Evolutionary conservation across 1,140 invertebrate species (phyloP).

Genomic region (Leptinotarsa defecta): DNA sequence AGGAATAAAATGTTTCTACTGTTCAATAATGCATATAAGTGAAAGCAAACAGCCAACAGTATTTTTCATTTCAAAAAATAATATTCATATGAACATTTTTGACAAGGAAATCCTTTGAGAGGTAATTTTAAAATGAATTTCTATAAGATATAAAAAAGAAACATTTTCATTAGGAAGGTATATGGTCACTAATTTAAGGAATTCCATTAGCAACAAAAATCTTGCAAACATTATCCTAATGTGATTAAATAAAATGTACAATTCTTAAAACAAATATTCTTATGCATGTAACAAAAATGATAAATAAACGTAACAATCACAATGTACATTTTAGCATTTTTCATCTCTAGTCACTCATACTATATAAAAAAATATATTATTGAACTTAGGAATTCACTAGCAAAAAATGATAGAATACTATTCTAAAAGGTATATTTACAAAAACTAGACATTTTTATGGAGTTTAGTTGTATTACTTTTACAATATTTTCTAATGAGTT

Average conservation of each 20-base stretch:
- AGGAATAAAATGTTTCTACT: no score
- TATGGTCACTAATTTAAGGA: no score
- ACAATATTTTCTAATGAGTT: conserved; percentile 20
- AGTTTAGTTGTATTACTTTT: conserved; percentile 1
- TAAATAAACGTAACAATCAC: conserved; percentile 4
- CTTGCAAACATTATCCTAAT: no score
- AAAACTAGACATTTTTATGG: background rate
- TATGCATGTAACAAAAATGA: conserved; percentile 6
- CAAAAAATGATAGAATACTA: background rate
- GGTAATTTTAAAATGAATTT: no score
- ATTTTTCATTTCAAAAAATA: no score
- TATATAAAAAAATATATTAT: conserved; percentile 5
- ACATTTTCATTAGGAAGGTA: no score
- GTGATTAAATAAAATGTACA: background rate
- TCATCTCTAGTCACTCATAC: background rate
- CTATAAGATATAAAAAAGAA: no score
- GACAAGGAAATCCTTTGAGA: no score
- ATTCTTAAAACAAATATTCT: background rate
- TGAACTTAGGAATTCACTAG: background rate
- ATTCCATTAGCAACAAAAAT: no score
- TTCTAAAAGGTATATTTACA: background rate
- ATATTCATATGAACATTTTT: no score
- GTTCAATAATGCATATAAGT: no score
- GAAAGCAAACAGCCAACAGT: no score
- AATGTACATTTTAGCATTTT: background rate